Evolutionary conservation across 1,140 invertebrate species (phyloP), one percentile per base, ranked within the genome.

Genomic region (Phocides pigmalion): DNA sequence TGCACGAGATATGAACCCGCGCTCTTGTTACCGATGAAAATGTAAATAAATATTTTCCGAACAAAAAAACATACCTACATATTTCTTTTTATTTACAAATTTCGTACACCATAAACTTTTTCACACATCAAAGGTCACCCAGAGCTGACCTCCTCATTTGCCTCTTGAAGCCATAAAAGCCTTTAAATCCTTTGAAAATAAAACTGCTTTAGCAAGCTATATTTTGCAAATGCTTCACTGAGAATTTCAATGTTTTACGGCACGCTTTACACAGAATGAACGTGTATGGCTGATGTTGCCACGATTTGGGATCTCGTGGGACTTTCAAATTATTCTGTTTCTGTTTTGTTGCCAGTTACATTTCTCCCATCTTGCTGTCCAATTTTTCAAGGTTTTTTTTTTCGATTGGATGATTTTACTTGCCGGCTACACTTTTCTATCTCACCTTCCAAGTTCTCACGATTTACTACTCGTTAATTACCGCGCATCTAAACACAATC

Each of bases 241-340:
- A 59, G 42, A 59, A 59, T 59, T 59, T 59, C 54, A 47, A 59
- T 59, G 56, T 59, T 59, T 59, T 59, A 59, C 42, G 42, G 41
- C 42, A 28, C 42, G 41, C 56, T 59, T 47, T 59, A 59, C 41
- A 47, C 54, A 35, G 25, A 46, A 46, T 25, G 25, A 58, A 44
- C 39, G 25, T 59, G 56, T 59, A 17, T 46, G 8, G 25, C 11
- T 46, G 20, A 19, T 59, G 42, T 6, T 20, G 8, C 25, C 25
- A 51, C 17, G 12, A 17, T 19, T 44, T 20, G 25, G 6, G 22
- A 16, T 47, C 15, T 32, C 3, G 16, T 5, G 17, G 28, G 56
- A 59, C n/a, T 46, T 17, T 32, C 53, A 20, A n/a, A n/a, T n/a
- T n/a, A n/a, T n/a, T n/a, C n/a, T n/a, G n/a, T n/a, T n/a, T n/a